A percentile compares a stretch with the other conserved stretches of the same genome.
These are phyloP conservation scores for Heteromyza rotundicornis DNA, from an alignment of 2,888 invertebrate species.

Conservation along the genomic window DNA sequence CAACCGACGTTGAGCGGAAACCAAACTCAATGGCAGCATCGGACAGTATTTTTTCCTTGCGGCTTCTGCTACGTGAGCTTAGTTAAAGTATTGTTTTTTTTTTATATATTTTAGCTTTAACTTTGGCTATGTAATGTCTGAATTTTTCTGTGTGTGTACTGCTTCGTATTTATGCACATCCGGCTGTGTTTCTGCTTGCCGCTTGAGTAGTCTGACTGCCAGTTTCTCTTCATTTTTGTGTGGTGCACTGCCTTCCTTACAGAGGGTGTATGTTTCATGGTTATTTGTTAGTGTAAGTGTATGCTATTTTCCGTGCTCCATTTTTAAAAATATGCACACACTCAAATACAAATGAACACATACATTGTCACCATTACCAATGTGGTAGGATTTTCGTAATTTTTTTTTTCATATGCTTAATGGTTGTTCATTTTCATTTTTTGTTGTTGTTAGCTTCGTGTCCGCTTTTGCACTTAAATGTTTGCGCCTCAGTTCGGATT, in stretches of 20 bases:
- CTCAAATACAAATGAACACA: conserved; percentile 2
- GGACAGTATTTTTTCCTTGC: conserved; percentile 4
- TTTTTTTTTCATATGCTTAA: conserved; percentile 4
- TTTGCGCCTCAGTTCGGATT: conserved; percentile 28
- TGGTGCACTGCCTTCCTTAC: too few relatives aligned
- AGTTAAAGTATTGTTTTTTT: conserved; percentile 4
- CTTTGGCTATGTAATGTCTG: neutral
- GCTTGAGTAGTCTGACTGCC: conserved; percentile 9
- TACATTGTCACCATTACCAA: conserved; percentile 5
- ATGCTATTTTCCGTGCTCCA: conserved; percentile 26
- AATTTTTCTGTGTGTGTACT: neutral
- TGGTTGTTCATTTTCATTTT: conserved; percentile 8
- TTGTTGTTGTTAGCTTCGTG: conserved; percentile 14
- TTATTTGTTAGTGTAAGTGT: too few relatives aligned
- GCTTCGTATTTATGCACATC: conserved; percentile 10
- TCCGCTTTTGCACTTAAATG: conserved; percentile 21
- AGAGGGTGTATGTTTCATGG: too few relatives aligned
- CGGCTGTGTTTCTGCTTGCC: conserved; percentile 8
- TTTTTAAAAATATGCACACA: conserved; percentile 27
- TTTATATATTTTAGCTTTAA: neutral
- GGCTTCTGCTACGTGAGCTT: conserved; percentile 12
- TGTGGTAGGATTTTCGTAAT: neutral
- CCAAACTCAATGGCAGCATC: neutral
- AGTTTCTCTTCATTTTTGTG: conserved; percentile 14
- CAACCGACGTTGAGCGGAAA: neutral